Percentiles rank a stretch among this genome's conserved stretches.
phyloP scores from a whole-genome alignment of 2,888 invertebrate species.

The Orthonevra nobilis region DNA sequence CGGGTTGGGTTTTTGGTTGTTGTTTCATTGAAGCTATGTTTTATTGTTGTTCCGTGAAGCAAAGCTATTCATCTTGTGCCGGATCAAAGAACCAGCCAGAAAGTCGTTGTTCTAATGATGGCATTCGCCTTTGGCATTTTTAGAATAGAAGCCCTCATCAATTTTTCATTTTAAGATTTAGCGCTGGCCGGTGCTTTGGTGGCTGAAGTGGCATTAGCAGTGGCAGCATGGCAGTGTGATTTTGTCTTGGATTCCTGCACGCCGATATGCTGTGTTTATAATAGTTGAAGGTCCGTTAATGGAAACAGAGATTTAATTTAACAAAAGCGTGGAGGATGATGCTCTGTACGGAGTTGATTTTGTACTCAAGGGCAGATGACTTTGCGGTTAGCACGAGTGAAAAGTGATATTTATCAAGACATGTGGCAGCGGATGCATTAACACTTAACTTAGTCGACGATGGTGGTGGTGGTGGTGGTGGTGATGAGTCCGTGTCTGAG shows the following conservation, averaged over 20 bases:
- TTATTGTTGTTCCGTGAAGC: constrained; percentile 41
- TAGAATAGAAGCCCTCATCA: constrained; percentile 65
- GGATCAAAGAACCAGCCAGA: constrained; percentile 38
- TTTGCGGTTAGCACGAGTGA: constrained; percentile 17
- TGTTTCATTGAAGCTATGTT: constrained; percentile 33
- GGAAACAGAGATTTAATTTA: constrained; percentile 23
- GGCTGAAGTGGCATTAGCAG: too few species aligned
- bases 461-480: too few species aligned
- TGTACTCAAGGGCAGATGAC: constrained; percentile 1
- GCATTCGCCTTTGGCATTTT: constrained; percentile 62
- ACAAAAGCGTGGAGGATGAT: constrained; percentile 3
- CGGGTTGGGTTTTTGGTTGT: constrained; percentile 31
- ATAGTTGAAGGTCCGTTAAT: too few species aligned
- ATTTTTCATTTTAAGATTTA: constrained; percentile 51
- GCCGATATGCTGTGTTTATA: neutral
- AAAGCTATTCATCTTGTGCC: constrained; percentile 31
- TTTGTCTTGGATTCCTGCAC: neutral
- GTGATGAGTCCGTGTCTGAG: too few species aligned
- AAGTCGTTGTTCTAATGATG: constrained; percentile 57
- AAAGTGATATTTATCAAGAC: neutral
- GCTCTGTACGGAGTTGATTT: neutral
- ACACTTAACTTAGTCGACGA: too few species aligned
- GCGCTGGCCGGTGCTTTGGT: too few species aligned
- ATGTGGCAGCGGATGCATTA: too few species aligned
- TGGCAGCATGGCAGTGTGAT: too few species aligned